Conservation (phyloP, 2,888 invertebrate species). For the Drosophila hamatofila region DNA sequence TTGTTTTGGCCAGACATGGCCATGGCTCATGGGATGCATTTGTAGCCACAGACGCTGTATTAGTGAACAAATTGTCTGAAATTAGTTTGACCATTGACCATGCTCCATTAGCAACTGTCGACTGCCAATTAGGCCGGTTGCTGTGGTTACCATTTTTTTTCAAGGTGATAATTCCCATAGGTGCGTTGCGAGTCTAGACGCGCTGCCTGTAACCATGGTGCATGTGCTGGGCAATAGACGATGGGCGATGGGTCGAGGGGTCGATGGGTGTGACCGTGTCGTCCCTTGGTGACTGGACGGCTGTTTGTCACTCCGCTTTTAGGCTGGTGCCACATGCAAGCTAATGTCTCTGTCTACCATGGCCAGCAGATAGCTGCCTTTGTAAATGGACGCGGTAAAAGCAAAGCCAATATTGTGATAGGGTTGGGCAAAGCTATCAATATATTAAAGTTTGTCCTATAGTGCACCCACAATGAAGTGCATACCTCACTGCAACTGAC, state of each 20-base stretch:
- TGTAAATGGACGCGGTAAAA: background rate
- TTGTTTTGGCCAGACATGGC: slow-evolving; percentile 20
- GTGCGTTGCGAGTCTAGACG: slow-evolving; percentile 19
- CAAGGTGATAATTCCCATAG: slow-evolving; percentile 47
- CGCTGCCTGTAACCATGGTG: slow-evolving; percentile 7
- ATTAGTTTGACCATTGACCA: slow-evolving; percentile 31
- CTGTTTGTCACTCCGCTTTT: slow-evolving; percentile 34
- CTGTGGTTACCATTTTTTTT: slow-evolving; percentile 43
- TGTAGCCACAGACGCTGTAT: slow-evolving; percentile 11
- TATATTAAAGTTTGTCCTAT: background rate
- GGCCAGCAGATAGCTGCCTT: no score
- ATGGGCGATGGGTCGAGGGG: slow-evolving; percentile 18
- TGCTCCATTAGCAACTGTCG: slow-evolving; percentile 1
- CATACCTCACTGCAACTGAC: background rate
- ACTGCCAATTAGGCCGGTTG: slow-evolving; percentile 57
- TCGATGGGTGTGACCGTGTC: slow-evolving; percentile 45
- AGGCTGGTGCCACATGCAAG: slow-evolving; percentile 30
- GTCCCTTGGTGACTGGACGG: slow-evolving; percentile 25
- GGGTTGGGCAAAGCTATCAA: slow-evolving; percentile 5
- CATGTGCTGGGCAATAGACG: background rate
- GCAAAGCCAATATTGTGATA: slow-evolving; percentile 2
- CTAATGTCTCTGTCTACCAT: slow-evolving; percentile 37
- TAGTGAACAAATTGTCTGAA: slow-evolving; percentile 40
- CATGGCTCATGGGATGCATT: slow-evolving; percentile 18
- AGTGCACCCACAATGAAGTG: background rate